Evolutionary conservation across 2,113 vertebrate species (phyloP).

Genomic region (Corythornis vintsioides): DNA sequence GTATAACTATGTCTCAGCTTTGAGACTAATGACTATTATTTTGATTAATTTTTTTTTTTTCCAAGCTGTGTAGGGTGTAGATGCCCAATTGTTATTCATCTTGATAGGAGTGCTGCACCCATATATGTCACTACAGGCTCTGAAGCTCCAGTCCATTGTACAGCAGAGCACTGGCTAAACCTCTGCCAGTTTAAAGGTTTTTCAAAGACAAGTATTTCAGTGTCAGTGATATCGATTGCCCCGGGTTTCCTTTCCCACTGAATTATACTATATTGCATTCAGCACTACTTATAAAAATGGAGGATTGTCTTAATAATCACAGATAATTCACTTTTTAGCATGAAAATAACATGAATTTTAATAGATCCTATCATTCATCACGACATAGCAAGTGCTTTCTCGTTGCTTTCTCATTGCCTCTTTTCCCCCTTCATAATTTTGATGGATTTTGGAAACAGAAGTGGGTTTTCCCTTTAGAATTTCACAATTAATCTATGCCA

Average conservation of each 20-base stretch:
- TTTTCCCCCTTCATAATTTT: conserved; percentile 11
- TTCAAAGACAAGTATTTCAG: neutral
- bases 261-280: neutral
- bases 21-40: neutral
- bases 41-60: neutral
- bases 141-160: neutral
- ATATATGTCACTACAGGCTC: fast-evolving
- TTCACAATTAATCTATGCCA: conserved; percentile 54
- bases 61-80: neutral
- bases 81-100: neutral
- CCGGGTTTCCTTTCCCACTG: neutral
- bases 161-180: neutral
- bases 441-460: conserved; percentile 44
- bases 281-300: neutral
- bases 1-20: fast-evolving
- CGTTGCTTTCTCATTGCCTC: neutral
- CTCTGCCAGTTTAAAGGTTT: neutral
- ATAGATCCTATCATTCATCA: neutral
- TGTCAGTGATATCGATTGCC: neutral
- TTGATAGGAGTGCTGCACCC: neutral
- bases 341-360: neutral
- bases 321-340: neutral
- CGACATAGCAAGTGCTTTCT: neutral
- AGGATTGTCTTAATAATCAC: neutral
- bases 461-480: conserved; percentile 48